Percentiles rank a stretch among this genome's conserved stretches.
These are phyloP conservation scores for Nephrotoma flavescens DNA, from an alignment of 2,888 invertebrate genomes.

Conservation along the genomic window DNA sequence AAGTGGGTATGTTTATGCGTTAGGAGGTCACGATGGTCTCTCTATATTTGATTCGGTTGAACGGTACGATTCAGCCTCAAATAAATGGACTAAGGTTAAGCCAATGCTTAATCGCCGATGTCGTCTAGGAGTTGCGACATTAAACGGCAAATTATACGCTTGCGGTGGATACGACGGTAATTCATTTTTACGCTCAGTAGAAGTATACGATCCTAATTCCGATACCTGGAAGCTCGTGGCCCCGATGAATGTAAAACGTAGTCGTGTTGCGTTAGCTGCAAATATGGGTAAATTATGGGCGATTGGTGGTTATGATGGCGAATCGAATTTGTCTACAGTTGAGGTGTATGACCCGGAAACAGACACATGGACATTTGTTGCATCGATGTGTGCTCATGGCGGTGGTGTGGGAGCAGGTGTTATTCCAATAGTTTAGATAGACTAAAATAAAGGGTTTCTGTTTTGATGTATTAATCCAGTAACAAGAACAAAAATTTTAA, in stretches of 20 bases:
- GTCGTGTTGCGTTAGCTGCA: constrained; percentile 65
- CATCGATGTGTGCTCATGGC: constrained; percentile 73
- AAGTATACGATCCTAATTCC: constrained; percentile 59
- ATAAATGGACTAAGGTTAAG: constrained; percentile 56
- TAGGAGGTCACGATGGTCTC: constrained; percentile 79
- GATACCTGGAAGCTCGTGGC: constrained; percentile 65
- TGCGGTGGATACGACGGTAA: constrained; percentile 78
- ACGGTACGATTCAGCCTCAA: constrained; percentile 57
- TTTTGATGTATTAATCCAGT: neutral
- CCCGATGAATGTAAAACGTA: constrained; percentile 68
- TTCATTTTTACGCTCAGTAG: constrained; percentile 66
- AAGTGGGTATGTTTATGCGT: constrained; percentile 56
- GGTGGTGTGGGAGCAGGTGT: constrained; percentile 85
- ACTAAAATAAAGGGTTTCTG: neutral
- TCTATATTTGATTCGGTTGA: constrained; percentile 80
- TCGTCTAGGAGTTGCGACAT: constrained; percentile 64
- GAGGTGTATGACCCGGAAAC: constrained; percentile 66
- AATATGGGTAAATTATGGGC: constrained; percentile 76
- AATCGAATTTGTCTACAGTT: constrained; percentile 66
- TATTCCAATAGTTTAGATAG: constrained; percentile 37
- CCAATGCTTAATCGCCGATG: constrained; percentile 72
- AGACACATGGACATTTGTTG: constrained; percentile 57
- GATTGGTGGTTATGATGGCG: constrained; percentile 62
- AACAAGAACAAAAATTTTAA: neutral
- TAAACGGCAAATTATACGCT: constrained; percentile 69